Evolutionary conservation across 37 sponge, comb jelly and placozoan species (phyloP).

Genomic region (Theonella swinhoei): DNA sequence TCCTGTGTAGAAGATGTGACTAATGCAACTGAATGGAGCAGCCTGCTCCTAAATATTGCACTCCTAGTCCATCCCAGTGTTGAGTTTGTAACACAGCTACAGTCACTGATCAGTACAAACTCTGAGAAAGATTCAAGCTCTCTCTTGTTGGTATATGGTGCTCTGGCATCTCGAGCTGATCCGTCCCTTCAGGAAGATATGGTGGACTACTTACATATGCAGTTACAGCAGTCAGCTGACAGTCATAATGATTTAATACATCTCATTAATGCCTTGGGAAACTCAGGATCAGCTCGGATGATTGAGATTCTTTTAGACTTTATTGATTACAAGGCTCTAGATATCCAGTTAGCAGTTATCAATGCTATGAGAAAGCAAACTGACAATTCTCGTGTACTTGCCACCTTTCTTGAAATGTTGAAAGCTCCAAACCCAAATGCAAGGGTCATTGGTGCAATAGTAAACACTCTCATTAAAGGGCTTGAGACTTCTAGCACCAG

Average conservation of each 20-base stretch:
- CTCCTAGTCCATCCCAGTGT: background rate
- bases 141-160: background rate
- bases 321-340: background rate
- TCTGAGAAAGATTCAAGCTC: background rate
- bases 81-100: background rate
- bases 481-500: background rate
- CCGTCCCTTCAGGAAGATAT: background rate
- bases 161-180: background rate
- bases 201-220: background rate
- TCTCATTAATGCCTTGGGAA: conserved; percentile 35
- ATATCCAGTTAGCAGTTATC: conserved; percentile 19
- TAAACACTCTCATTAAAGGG: background rate
- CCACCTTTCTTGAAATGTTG: background rate
- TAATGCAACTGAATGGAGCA: background rate
- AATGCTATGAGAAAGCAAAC: conserved; percentile 2
- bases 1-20: background rate
- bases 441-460: background rate
- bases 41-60: background rate
- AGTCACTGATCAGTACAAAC: background rate
- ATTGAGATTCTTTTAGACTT: background rate
- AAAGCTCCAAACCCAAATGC: background rate
- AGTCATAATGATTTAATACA: background rate
- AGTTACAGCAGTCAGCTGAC: background rate
- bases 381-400: background rate
- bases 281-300: background rate